A percentile compares a stretch with the other conserved stretches of the same genome.
Conservation (phyloP, 2,113 vertebrate species). For the Calidris pugnax region DNA sequence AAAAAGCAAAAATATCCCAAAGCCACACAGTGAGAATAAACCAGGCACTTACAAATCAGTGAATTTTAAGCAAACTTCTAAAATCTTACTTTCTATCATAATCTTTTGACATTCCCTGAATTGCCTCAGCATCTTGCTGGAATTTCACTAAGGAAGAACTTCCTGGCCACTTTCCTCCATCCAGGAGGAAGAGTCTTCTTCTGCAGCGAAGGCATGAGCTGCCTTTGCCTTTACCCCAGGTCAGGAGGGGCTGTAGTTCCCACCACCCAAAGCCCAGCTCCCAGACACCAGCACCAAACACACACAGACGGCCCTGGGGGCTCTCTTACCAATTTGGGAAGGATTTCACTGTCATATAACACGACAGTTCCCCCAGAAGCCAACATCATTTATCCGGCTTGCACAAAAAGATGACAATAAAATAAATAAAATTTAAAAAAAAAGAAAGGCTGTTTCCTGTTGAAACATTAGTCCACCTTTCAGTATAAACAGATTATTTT, state of each 20-base stretch:
- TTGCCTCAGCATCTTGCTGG: background rate
- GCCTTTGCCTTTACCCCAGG: no score
- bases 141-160: background rate
- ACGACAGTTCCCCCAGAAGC: fast-evolving
- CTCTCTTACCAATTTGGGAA: fast-evolving
- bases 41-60: background rate
- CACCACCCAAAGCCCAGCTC: background rate
- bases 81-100: background rate
- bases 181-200: background rate
- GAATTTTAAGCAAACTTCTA: background rate
- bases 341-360: background rate
- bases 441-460: fast-evolving
- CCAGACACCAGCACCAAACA: background rate
- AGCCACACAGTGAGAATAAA: background rate
- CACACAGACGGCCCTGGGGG: background rate
- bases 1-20: background rate
- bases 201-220: background rate
- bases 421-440: background rate
- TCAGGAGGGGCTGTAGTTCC: background rate
- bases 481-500: background rate
- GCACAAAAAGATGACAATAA: background rate
- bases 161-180: background rate
- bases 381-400: fast-evolving
- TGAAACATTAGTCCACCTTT: background rate
- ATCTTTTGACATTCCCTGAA: background rate